phyloP scores from a whole-genome alignment of 1,140 invertebrate species.

The Potamilus streckersoni region DNA sequence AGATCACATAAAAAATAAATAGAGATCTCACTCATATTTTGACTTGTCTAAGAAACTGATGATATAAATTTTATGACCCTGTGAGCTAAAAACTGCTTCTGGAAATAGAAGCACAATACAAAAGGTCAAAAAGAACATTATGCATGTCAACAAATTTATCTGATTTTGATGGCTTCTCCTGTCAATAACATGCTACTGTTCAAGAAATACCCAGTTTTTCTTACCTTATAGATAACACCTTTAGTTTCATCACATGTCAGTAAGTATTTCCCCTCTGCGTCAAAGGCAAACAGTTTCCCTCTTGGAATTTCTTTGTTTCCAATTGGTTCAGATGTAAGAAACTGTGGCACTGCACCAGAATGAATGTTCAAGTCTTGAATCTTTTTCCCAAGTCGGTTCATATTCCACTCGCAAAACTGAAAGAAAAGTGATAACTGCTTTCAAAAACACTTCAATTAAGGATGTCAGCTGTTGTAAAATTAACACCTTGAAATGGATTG shows the following conservation, averaged over 20 bases:
- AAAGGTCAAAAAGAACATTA: too few species aligned
- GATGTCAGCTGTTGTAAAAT: background rate
- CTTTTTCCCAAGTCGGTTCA: constrained; percentile 71
- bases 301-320: constrained; percentile 49
- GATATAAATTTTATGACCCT: too few species aligned
- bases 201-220: constrained; percentile 1
- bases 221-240: constrained; percentile 75
- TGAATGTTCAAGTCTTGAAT: constrained; percentile 69
- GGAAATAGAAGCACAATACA: too few species aligned
- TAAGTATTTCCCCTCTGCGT: constrained; percentile 74
- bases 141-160: too few species aligned
- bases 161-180: too few species aligned
- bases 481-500: background rate
- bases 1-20: too few species aligned
- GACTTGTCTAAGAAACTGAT: too few species aligned
- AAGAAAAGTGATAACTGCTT: constrained; percentile 10
- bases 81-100: too few species aligned
- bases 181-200: background rate
- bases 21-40: too few species aligned
- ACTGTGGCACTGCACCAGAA: constrained; percentile 51
- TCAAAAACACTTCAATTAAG: background rate
- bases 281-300: constrained; percentile 73
- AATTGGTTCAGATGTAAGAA: constrained; percentile 37
- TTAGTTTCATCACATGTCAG: constrained; percentile 73
- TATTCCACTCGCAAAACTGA: constrained; percentile 72